Conservation (phyloP, 2,888 invertebrate species). For the Plusia festucae region DNA sequence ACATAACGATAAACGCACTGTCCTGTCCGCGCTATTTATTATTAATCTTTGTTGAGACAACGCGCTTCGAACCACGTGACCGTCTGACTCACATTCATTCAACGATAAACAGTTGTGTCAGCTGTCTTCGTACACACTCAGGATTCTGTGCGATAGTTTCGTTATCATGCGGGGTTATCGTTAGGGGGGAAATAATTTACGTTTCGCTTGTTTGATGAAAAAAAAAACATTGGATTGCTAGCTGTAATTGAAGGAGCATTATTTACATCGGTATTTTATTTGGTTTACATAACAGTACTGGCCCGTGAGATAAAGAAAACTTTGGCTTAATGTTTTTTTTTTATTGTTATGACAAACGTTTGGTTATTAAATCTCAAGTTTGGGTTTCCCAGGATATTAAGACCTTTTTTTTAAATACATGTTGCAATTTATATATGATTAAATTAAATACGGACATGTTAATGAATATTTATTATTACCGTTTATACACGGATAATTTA, state of each 20-base stretch:
- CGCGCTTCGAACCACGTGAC: slow-evolving; percentile 69
- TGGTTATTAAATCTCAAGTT: too few relatives aligned
- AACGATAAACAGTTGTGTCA: slow-evolving; percentile 65
- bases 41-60: slow-evolving; percentile 58
- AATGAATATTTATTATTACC: not conserved
- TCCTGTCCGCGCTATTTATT: slow-evolving; percentile 33
- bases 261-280: not conserved
- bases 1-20: slow-evolving; percentile 28
- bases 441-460: too few relatives aligned
- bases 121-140: slow-evolving; percentile 57
- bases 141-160: slow-evolving; percentile 15
- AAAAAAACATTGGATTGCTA: slow-evolving; percentile 1
- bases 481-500: not conserved
- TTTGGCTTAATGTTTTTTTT: not conserved
- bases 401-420: too few relatives aligned
- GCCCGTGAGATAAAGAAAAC: not conserved
- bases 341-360: not conserved
- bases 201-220: not conserved
- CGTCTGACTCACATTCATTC: slow-evolving; percentile 70
- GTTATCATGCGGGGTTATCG: slow-evolving; percentile 23
- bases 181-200: slow-evolving; percentile 3
- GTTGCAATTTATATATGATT: too few relatives aligned
- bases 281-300: not conserved
- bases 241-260: not conserved
- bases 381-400: too few relatives aligned